A percentile compares a stretch with the other conserved stretches of the same genome.
These are phyloP conservation scores for Neoascia interrupta DNA, from an alignment of 2,888 invertebrate genomes.

Conservation along the genomic window DNA sequence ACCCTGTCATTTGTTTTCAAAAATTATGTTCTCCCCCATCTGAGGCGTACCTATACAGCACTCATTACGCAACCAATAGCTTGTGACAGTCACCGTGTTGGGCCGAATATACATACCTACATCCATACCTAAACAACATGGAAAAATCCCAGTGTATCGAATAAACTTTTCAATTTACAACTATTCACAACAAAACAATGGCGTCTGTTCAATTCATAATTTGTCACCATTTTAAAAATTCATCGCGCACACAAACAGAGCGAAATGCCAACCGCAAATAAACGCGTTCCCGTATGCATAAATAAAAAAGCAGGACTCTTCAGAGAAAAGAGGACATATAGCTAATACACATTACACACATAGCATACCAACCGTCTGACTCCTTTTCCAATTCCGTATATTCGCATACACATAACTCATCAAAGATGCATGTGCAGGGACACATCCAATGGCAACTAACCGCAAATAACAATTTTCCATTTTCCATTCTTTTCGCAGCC, in stretches of 20 bases:
- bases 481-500: conserved; percentile 57
- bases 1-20: too few species aligned
- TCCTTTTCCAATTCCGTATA: conserved; percentile 53
- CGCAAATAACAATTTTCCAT: conserved; percentile 69
- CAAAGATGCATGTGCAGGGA: conserved; percentile 69
- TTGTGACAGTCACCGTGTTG: too few species aligned
- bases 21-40: too few species aligned
- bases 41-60: neutral
- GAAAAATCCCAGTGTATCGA: conserved; percentile 52
- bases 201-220: conserved; percentile 66
- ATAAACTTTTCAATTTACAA: conserved; percentile 70
- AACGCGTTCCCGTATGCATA: conserved; percentile 70
- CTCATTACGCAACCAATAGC: conserved; percentile 20
- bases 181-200: conserved; percentile 64
- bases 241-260: conserved; percentile 65
- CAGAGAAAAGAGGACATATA: conserved; percentile 7
- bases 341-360: too few species aligned
- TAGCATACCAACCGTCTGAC: conserved; percentile 28
- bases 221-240: conserved; percentile 70
- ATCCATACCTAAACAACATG: neutral
- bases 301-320: conserved; percentile 59
- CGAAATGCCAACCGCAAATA: conserved; percentile 64
- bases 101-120: neutral
- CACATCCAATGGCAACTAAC: conserved; percentile 69
- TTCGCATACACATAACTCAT: conserved; percentile 67